phyloP scores from a whole-genome alignment of 2,113 vertebrate genomes.

The Hypomesus transpacificus region DNA sequence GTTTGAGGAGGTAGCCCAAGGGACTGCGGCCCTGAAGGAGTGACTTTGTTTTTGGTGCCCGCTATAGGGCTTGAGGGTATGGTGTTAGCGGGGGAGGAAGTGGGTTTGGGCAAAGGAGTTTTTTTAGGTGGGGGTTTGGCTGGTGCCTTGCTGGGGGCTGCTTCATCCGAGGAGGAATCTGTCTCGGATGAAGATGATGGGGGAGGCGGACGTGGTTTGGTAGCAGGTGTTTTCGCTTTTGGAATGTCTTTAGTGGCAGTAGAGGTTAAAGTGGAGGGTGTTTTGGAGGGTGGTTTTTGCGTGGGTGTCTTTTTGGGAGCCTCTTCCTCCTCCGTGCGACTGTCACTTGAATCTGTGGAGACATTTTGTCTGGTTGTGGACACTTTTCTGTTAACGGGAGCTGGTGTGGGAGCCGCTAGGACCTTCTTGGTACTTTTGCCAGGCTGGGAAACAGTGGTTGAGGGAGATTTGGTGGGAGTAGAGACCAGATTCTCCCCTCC shows the following conservation, averaged over 20 bases:
- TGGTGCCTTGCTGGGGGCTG: not conserved
- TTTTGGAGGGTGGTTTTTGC: slow-evolving; percentile 35
- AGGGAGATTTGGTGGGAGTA: not conserved
- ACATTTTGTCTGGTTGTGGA: not conserved
- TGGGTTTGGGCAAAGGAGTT: not conserved
- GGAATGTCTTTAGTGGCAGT: slow-evolving; percentile 14
- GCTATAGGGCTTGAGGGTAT: not conserved
- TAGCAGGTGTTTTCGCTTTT: slow-evolving; percentile 6
- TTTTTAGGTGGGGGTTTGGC: slow-evolving; percentile 4
- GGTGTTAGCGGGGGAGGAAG: not conserved
- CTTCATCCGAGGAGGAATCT: slow-evolving; percentile 36
- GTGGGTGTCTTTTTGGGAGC: slow-evolving; percentile 23
- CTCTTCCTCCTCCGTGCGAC: slow-evolving; percentile 46
- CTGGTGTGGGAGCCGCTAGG: not conserved
- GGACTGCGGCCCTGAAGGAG: not conserved
- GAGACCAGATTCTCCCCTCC: not conserved
- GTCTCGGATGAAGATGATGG: slow-evolving; percentile 41
- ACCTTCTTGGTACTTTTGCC: slow-evolving; percentile 36
- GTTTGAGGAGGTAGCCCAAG: not conserved
- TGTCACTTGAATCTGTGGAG: slow-evolving; percentile 52
- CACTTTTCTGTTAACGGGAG: not conserved
- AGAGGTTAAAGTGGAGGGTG: not conserved
- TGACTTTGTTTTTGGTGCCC: not conserved
- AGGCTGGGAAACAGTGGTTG: not conserved
- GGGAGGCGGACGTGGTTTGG: not conserved